A percentile compares a stretch with the other conserved stretches of the same genome.
Evolutionary conservation across 1,140 invertebrate genomes (phyloP).

Genomic region (Nephotettix cincticeps): DNA sequence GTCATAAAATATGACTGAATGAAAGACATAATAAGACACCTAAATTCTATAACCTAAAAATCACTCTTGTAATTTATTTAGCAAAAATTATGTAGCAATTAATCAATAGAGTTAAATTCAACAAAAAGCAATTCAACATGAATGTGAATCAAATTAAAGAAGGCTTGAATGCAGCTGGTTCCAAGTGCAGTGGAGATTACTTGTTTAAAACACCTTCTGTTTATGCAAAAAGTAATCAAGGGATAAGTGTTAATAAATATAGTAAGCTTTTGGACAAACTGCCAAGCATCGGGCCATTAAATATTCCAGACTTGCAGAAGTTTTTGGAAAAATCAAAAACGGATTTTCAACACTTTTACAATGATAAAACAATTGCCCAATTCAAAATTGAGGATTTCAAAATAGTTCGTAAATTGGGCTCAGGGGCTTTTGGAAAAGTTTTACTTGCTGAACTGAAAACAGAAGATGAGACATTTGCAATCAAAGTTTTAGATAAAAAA

Average conservation of each 20-base stretch:
- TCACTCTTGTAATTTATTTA: too few relatives aligned
- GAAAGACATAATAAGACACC: too few relatives aligned
- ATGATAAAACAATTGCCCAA: constrained; percentile 10
- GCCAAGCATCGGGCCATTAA: not conserved
- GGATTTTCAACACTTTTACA: constrained; percentile 7
- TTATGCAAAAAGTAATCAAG: constrained; percentile 47
- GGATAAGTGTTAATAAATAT: not conserved
- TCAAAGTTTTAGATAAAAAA: constrained; percentile 89
- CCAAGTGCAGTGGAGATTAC: too few relatives aligned
- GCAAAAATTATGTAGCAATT: too few relatives aligned
- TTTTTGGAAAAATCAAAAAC: not conserved
- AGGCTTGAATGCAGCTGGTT: constrained; percentile 48
- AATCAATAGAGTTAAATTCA: too few relatives aligned
- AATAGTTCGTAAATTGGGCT: constrained; percentile 74
- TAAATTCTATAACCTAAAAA: too few relatives aligned
- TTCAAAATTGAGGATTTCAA: constrained; percentile 49
- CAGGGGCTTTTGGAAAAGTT: constrained; percentile 88
- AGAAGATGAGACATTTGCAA: constrained; percentile 66
- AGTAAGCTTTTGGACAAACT: not conserved
- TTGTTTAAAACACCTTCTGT: too few relatives aligned
- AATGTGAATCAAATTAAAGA: constrained; percentile 45
- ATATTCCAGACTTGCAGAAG: not conserved
- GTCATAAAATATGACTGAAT: too few relatives aligned
- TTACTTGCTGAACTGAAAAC: constrained; percentile 54
- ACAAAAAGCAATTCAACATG: constrained; percentile 59